A percentile compares a stretch with the other conserved stretches of the same genome.
Evolutionary conservation across 2,113 vertebrate species (phyloP).

Genomic region (Acinonyx jubatus): DNA sequence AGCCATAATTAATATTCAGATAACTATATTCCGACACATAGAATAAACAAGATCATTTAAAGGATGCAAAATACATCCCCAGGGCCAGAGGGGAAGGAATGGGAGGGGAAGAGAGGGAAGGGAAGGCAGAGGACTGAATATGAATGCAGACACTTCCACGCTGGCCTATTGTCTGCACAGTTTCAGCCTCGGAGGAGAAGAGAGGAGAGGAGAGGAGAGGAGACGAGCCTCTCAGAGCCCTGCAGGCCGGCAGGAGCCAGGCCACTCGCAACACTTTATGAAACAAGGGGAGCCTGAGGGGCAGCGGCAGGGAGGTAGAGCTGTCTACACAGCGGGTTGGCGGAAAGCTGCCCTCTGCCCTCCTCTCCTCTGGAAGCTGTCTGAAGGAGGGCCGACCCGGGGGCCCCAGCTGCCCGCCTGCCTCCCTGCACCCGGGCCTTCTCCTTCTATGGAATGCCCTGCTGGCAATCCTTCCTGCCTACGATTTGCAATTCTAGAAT

Average conservation of each 20-base stretch:
- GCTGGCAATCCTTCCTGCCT: background rate
- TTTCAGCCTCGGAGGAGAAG: constrained; percentile 37
- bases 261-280: background rate
- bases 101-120: constrained; percentile 8
- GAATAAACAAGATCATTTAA: constrained; percentile 87
- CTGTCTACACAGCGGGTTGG: background rate
- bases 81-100: constrained; percentile 68
- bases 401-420: background rate
- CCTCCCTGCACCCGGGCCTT: background rate
- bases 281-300: background rate
- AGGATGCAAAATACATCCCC: constrained; percentile 83
- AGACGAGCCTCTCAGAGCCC: background rate
- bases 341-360: background rate
- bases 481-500: background rate
- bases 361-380: background rate
- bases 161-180: background rate
- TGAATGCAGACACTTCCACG: constrained; percentile 47
- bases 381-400: background rate
- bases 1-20: constrained; percentile 90
- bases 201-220: background rate
- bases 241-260: background rate
- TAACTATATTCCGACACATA: constrained; percentile 85
- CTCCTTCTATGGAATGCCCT: background rate
- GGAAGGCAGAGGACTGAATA: constrained; percentile 68
- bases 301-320: background rate